These are phyloP conservation scores for Pontoporia blainvillei DNA, from an alignment of 2,113 vertebrate species.

Conservation along the genomic window DNA sequence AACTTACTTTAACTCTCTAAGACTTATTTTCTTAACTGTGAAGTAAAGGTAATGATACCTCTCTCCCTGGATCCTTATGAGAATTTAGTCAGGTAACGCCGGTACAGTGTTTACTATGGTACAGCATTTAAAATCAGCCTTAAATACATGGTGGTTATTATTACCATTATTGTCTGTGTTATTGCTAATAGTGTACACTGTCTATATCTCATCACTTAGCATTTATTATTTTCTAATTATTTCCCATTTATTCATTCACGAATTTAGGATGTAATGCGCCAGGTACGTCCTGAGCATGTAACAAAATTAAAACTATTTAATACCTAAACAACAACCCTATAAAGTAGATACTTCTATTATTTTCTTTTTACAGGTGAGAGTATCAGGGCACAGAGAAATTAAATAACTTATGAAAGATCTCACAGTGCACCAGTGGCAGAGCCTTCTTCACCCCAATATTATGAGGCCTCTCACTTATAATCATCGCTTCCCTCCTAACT, in stretches of 20 bases:
- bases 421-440: not conserved
- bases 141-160: not conserved
- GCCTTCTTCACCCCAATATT: not conserved
- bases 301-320: not conserved
- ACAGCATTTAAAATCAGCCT: not conserved
- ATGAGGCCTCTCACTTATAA: not conserved
- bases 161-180: not conserved
- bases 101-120: not conserved
- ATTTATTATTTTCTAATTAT: not conserved
- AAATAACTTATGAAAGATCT: not conserved
- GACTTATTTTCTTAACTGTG: not conserved
- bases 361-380: not conserved
- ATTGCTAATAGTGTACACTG: not conserved
- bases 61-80: not conserved
- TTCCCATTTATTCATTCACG: not conserved
- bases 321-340: not conserved
- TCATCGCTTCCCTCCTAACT: not conserved
- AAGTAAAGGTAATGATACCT: not conserved
- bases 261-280: not conserved
- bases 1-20: not conserved
- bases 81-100: not conserved
- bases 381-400: not conserved
- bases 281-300: not conserved
- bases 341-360: not conserved
- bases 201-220: not conserved